Percentiles rank a stretch among this genome's conserved stretches.
These are phyloP conservation scores for Periphyllus acericola DNA, from an alignment of 2,888 invertebrate species.

Conservation along the genomic window DNA sequence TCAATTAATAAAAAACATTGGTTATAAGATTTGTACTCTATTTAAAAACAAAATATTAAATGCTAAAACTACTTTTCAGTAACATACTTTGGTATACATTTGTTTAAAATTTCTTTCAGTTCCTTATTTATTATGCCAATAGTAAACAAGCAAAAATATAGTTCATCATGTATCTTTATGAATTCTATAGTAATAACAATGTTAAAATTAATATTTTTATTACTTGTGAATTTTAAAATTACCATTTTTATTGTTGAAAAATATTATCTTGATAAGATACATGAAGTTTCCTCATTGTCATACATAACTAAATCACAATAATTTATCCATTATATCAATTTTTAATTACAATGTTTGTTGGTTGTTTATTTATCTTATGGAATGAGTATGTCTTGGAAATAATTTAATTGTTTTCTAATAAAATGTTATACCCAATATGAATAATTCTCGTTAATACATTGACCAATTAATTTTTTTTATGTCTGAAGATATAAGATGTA, in stretches of 20 bases:
- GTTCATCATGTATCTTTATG: background rate
- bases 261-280: too few relatives aligned
- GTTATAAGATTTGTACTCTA: slow-evolving; percentile 30
- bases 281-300: too few relatives aligned
- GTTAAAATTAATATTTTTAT: background rate
- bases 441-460: too few relatives aligned
- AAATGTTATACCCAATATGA: too few relatives aligned
- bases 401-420: too few relatives aligned
- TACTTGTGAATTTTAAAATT: background rate
- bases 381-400: too few relatives aligned
- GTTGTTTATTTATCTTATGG: too few relatives aligned
- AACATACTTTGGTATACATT: slow-evolving; percentile 42
- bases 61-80: slow-evolving; percentile 26
- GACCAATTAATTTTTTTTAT: too few relatives aligned
- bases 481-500: too few relatives aligned
- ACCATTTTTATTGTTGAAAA: background rate
- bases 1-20: slow-evolving; percentile 42
- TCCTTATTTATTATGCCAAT: background rate
- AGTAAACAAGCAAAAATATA: background rate
- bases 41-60: slow-evolving; percentile 39
- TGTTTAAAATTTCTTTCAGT: background rate
- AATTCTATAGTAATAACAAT: background rate
- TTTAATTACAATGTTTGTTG: too few relatives aligned
- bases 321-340: too few relatives aligned
- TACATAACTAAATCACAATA: too few relatives aligned